These are phyloP conservation scores for Octodon degus DNA, from an alignment of 2,113 vertebrate genomes.

Conservation along the genomic window DNA sequence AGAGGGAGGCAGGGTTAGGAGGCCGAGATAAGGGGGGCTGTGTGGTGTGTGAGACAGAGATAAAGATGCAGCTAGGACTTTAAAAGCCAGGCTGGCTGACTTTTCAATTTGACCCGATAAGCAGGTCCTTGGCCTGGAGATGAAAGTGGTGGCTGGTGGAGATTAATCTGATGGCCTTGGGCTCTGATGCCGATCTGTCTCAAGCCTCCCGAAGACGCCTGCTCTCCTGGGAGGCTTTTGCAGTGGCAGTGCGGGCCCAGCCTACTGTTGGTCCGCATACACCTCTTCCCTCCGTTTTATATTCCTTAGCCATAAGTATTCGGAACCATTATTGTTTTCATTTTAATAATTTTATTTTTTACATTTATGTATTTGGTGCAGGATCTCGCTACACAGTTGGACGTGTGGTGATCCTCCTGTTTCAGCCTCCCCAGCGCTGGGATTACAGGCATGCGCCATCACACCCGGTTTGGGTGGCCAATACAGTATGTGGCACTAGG, in stretches of 20 bases:
- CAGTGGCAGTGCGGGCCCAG: not conserved
- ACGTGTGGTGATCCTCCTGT: not conserved
- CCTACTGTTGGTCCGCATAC: not conserved
- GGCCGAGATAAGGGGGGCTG: slow-evolving; percentile 46
- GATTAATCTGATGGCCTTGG: slow-evolving; percentile 79
- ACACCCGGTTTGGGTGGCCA: not conserved
- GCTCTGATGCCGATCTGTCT: slow-evolving; percentile 58
- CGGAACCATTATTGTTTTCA: not conserved
- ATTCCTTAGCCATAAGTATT: not conserved
- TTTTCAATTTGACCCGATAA: slow-evolving; percentile 74
- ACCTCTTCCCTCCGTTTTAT: not conserved
- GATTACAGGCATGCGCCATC: not conserved
- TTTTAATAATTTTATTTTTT: no score
- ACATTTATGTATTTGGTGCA: no score
- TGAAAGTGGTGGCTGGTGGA: slow-evolving; percentile 74
- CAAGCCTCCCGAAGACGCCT: not conserved
- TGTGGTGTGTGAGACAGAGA: slow-evolving; percentile 30
- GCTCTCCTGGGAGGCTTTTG: not conserved
- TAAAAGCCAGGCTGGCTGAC: slow-evolving; percentile 68
- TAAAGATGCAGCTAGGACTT: slow-evolving; percentile 64
- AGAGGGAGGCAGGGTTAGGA: slow-evolving; percentile 24
- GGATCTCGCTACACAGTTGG: no score
- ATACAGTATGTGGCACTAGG: no score
- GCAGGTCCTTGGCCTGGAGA: slow-evolving; percentile 77
- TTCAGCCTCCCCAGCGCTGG: not conserved